Evolutionary conservation across 2,113 vertebrate species (phyloP).

Genomic region (Carassius carassius): DNA sequence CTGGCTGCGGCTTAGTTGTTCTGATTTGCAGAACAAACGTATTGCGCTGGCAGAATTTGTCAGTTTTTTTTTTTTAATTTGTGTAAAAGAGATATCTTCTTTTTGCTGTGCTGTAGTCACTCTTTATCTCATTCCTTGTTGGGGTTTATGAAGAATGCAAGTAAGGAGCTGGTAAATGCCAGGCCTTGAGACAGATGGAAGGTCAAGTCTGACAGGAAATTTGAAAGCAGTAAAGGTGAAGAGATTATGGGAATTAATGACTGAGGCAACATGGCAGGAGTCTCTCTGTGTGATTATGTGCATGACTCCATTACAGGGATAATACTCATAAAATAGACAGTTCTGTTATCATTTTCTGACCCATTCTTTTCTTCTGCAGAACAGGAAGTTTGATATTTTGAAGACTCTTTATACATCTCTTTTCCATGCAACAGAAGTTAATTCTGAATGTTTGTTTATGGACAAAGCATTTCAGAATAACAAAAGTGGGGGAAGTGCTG

Average conservation of each 20-base stretch:
- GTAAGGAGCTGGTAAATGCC: conserved; percentile 24
- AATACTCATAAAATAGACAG: background rate
- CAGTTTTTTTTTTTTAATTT: background rate
- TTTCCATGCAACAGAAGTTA: background rate
- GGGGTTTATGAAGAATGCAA: conserved; percentile 30
- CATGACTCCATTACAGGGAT: background rate
- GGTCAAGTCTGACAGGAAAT: conserved; percentile 10
- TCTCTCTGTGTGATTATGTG: conserved; percentile 30
- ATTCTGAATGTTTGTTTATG: background rate
- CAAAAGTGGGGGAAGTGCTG: background rate
- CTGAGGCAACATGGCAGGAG: background rate
- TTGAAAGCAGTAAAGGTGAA: background rate
- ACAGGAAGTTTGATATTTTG: background rate
- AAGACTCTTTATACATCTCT: background rate
- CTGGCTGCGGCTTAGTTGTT: background rate
- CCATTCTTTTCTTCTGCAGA: background rate
- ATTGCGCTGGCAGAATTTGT: background rate
- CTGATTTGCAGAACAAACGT: background rate
- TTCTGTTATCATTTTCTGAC: background rate
- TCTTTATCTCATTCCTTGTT: conserved; percentile 18
- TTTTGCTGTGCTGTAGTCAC: background rate
- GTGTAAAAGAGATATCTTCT: conserved; percentile 12
- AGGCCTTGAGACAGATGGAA: conserved; percentile 15
- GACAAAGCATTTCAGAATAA: background rate
- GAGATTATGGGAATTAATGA: conserved; percentile 29